These are phyloP conservation scores for Trichonephila clavipes DNA, from an alignment of 1,140 invertebrate genomes.

Conservation along the genomic window DNA sequence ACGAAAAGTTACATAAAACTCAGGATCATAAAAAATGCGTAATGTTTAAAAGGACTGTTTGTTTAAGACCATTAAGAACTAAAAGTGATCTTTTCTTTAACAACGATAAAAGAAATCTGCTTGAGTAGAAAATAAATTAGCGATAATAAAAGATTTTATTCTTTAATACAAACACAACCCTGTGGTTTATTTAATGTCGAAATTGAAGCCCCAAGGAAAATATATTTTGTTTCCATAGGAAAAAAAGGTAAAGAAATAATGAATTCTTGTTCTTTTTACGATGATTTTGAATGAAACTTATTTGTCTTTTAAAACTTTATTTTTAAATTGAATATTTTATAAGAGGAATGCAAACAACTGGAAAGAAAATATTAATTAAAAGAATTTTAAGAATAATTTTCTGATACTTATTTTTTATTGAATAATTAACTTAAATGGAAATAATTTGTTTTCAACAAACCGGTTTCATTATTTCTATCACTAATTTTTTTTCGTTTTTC, in stretches of 20 bases:
- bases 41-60: not conserved
- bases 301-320: slow-evolving; percentile 10
- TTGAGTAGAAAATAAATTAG: not conserved
- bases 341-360: not conserved
- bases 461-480: too few species aligned
- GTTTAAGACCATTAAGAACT: not conserved
- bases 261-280: not conserved
- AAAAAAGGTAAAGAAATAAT: not conserved
- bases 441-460: too few species aligned
- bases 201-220: not conserved
- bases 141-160: not conserved
- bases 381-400: too few species aligned
- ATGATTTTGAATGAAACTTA: not conserved
- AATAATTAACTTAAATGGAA: too few species aligned
- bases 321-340: not conserved
- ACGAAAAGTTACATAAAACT: too few species aligned
- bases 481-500: too few species aligned
- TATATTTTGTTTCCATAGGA: not conserved
- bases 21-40: too few species aligned
- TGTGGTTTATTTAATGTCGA: not conserved
- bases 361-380: not conserved
- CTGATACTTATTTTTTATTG: too few species aligned
- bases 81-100: not conserved
- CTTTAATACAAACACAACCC: not conserved
- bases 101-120: not conserved